Conservation (phyloP, 2,113 vertebrate species). For the Cichladusa arquata region DNA sequence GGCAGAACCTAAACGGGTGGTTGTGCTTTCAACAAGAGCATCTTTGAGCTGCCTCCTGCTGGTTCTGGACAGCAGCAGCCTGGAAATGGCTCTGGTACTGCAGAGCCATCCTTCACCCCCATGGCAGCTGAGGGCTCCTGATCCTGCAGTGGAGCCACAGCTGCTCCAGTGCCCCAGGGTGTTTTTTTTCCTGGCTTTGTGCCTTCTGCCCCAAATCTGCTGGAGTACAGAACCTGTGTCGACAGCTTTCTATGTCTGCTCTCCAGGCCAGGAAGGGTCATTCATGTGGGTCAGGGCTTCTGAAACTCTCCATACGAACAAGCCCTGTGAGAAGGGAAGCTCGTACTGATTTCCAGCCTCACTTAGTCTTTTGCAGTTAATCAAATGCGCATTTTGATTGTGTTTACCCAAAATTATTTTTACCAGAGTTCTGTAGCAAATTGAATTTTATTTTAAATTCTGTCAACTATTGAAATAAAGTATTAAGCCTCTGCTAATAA, state of each 20-base stretch:
- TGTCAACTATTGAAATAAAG: not conserved
- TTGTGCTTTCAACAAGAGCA: not conserved
- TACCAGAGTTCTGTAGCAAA: not conserved
- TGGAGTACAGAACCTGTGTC: fast-evolving
- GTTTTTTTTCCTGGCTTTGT: fast-evolving
- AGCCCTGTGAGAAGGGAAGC: not conserved
- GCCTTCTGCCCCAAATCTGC: not conserved
- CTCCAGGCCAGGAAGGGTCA: not conserved
- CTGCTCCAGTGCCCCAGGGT: too few species aligned
- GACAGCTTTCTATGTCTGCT: not conserved
- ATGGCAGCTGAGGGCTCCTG: fast-evolving
- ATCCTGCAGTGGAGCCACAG: not conserved
- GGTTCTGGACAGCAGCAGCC: not conserved
- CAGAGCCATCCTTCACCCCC: not conserved
- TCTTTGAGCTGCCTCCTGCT: not conserved
- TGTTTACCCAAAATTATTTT: not conserved
- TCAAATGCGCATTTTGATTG: not conserved
- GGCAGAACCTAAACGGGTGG: fast-evolving
- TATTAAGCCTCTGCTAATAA: not conserved
- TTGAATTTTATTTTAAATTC: slow-evolving; percentile 30
- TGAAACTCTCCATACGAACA: not conserved
- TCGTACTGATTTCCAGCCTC: fast-evolving
- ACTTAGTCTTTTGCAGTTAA: not conserved
- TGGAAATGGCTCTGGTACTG: not conserved
- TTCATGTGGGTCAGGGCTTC: not conserved